phyloP scores from a whole-genome alignment of 2,797 vertebrate genomes.

The Pyrrhura leucotis region DNA sequence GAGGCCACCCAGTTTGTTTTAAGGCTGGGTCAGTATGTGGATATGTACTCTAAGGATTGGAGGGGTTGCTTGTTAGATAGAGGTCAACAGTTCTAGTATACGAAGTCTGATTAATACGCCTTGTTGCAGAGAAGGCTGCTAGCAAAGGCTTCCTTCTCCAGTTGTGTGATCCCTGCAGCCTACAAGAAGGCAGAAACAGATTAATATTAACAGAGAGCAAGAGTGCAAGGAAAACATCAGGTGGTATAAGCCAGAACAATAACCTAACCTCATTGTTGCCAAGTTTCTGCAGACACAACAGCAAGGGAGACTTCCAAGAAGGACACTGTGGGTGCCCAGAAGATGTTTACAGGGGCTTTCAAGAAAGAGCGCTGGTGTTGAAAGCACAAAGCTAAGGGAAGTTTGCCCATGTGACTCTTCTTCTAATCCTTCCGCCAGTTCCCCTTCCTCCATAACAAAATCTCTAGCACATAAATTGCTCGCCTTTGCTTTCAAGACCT shows the following conservation, averaged over 20 bases:
- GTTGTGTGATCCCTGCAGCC: background rate
- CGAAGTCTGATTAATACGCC: background rate
- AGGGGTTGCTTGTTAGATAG: background rate
- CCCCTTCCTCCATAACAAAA: background rate
- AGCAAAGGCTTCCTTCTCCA: background rate
- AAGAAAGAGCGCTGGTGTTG: background rate
- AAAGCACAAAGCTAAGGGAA: background rate
- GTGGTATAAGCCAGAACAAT: background rate
- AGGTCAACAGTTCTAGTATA: background rate
- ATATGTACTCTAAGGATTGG: background rate
- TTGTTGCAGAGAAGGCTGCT: background rate
- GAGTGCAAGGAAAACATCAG: background rate
- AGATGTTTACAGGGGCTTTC: background rate
- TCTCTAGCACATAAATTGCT: background rate
- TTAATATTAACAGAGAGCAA: background rate
- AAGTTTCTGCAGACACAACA: background rate
- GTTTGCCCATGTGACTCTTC: background rate
- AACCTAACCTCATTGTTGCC: background rate
- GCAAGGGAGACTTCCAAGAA: background rate
- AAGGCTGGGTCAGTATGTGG: background rate
- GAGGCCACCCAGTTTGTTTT: background rate
- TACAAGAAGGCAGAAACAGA: background rate
- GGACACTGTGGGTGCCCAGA: background rate
- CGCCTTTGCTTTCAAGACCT: slow-evolving; percentile 12
- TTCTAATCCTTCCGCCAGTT: background rate